Conservation (phyloP, 2,113 vertebrate genomes). For the Macquaria australasica region DNA sequence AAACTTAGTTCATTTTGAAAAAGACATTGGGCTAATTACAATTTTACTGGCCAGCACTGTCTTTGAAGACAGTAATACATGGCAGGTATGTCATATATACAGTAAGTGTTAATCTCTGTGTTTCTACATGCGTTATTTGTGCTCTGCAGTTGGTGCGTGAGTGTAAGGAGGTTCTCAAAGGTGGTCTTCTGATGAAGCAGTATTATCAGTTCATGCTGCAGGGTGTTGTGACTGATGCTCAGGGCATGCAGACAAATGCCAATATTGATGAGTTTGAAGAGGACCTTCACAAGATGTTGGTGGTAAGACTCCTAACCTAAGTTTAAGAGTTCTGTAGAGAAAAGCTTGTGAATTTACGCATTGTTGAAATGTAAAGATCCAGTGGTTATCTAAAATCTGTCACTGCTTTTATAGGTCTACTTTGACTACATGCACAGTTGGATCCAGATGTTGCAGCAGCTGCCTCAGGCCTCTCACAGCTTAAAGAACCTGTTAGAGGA, state of each 20-base stretch:
- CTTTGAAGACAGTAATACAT: neutral
- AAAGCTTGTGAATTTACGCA: neutral
- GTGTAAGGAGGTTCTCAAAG: slow-evolving; percentile 98
- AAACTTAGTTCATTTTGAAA: neutral
- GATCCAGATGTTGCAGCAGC: slow-evolving; percentile 99
- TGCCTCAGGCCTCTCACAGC: slow-evolving; percentile 98
- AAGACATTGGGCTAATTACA: neutral
- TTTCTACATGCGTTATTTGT: slow-evolving; percentile 19
- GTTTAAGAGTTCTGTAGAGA: neutral
- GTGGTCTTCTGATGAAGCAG: slow-evolving; percentile 98
- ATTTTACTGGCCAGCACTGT: neutral
- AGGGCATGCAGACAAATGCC: slow-evolving; percentile 88
- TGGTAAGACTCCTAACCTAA: slow-evolving; percentile 83
- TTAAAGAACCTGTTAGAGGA: slow-evolving; percentile 98
- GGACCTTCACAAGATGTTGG: slow-evolving; percentile 97
- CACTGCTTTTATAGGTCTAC: slow-evolving; percentile 89
- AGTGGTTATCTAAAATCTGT: neutral
- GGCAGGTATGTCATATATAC: neutral
- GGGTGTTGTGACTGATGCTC: slow-evolving; percentile 87
- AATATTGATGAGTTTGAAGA: slow-evolving; percentile 99
- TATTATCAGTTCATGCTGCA: slow-evolving; percentile 98
- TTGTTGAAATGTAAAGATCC: neutral
- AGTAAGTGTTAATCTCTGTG: slow-evolving; percentile 9
- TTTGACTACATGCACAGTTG: slow-evolving; percentile 99
- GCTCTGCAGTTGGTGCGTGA: slow-evolving; percentile 94